Conservation (phyloP, 2,113 vertebrate genomes). For the Lepus europaeus region DNA sequence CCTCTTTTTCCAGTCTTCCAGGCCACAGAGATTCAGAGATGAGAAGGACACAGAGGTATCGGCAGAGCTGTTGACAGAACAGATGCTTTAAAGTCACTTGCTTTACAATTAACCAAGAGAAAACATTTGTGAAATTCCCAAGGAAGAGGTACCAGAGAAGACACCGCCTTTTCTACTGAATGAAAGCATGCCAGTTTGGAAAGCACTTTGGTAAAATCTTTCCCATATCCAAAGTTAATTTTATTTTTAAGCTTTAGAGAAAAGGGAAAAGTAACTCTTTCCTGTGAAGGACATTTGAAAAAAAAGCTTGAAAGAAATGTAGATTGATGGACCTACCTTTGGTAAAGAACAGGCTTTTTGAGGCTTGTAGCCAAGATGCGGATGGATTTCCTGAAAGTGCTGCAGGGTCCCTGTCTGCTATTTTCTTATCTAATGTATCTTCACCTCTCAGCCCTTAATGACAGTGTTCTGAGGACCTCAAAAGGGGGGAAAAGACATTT, state of each 20-base stretch:
- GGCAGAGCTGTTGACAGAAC: not conserved
- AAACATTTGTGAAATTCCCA: not conserved
- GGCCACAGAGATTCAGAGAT: not conserved
- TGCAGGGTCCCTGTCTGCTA: constrained; percentile 70
- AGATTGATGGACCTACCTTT: constrained; percentile 64
- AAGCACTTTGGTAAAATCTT: not conserved
- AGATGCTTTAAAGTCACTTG: not conserved
- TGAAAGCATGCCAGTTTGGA: not conserved
- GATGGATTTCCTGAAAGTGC: constrained; percentile 72
- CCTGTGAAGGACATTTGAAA: constrained; percentile 47
- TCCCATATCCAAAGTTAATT: not conserved
- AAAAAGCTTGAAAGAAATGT: constrained; percentile 54
- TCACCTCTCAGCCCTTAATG: constrained; percentile 83
- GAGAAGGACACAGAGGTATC: not conserved
- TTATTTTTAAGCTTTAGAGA: not conserved
- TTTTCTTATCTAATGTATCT: constrained; percentile 77
- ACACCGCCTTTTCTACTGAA: not conserved
- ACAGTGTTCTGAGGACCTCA: constrained; percentile 80
- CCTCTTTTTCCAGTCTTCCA: not conserved
- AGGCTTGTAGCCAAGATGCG: not conserved
- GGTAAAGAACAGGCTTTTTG: constrained; percentile 76
- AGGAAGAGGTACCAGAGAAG: not conserved
- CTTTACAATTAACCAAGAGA: not conserved
- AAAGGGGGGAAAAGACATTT: constrained; percentile 54
- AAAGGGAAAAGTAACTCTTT: constrained; percentile 15